Evolutionary conservation across 2,113 vertebrate species (phyloP).

Genomic region (Vanacampus margaritifer): DNA sequence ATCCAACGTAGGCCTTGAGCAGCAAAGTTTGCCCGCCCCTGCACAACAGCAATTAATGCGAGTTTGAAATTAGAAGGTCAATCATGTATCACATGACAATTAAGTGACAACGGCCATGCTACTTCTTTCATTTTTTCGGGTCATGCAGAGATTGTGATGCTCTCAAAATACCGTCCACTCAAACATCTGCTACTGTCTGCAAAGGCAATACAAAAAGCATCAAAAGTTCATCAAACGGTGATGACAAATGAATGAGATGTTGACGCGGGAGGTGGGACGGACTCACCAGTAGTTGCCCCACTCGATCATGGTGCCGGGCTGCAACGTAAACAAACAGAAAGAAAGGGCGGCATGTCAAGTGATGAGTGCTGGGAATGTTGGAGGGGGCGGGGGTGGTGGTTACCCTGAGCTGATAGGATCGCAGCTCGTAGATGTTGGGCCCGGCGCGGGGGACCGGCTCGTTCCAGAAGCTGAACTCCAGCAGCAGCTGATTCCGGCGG

Average conservation of each 20-base stretch:
- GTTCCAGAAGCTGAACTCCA: conserved; percentile 99
- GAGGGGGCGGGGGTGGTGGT: neutral
- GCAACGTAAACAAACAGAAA: conserved; percentile 48
- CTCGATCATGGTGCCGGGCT: conserved; percentile 99
- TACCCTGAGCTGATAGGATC: conserved; percentile 94
- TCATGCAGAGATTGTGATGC: conserved; percentile 33
- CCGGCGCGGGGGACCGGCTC: conserved; percentile 86
- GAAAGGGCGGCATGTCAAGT: conserved; percentile 11
- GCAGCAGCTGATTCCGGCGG: conserved; percentile 88
- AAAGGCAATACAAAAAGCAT: conserved; percentile 43
- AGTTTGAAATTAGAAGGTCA: neutral
- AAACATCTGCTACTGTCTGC: conserved; percentile 50
- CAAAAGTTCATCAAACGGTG: neutral
- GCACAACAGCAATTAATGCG: neutral
- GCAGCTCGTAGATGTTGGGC: conserved; percentile 93
- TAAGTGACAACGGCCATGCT: neutral
- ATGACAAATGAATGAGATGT: neutral
- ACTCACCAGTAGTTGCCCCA: conserved; percentile 99
- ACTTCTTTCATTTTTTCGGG: conserved; percentile 9
- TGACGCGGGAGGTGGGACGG: neutral
- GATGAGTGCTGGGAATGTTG: neutral
- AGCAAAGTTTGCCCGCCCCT: neutral
- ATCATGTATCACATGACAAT: conserved; percentile 16
- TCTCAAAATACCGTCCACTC: conserved; percentile 31
- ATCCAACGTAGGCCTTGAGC: no score